phyloP scores from a whole-genome alignment of 2,888 invertebrate species.

The Drosophila engyochracea region DNA sequence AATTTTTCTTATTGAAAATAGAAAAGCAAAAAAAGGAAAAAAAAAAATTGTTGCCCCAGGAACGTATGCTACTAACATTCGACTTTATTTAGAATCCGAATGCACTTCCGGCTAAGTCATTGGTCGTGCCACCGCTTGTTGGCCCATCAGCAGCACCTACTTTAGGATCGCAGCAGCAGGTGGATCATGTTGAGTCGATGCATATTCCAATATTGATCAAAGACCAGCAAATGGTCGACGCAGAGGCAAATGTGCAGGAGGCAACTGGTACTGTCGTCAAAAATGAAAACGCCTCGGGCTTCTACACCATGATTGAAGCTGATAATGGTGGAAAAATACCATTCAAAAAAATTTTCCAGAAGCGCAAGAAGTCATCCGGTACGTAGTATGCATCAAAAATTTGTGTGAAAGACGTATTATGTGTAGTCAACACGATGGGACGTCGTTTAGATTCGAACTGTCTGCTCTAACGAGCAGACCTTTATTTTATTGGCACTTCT shows the following conservation, averaged over 20 bases:
- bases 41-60: neutral
- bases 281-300: conserved; percentile 3
- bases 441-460: neutral
- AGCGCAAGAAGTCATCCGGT: conserved; percentile 85
- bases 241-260: neutral
- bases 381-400: neutral
- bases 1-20: conserved; percentile 1
- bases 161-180: neutral
- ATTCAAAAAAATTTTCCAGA: conserved; percentile 84
- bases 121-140: neutral
- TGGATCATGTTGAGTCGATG: neutral
- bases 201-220: conserved; percentile 28
- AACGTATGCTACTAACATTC: conserved; percentile 7
- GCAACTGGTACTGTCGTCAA: neutral
- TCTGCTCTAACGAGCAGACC: no score
- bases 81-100: conserved; percentile 60
- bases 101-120: conserved; percentile 12
- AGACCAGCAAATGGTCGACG: conserved; percentile 18
- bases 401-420: neutral
- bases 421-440: neutral
- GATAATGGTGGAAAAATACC: conserved; percentile 71
- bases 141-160: neutral
- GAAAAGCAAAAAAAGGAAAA: neutral
- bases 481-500: no score
- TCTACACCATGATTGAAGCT: conserved; percentile 27